Evolutionary conservation across 2,797 vertebrate species (phyloP), one percentile per base, ranked within the genome.

Genomic region (Tarsius wallacei): DNA sequence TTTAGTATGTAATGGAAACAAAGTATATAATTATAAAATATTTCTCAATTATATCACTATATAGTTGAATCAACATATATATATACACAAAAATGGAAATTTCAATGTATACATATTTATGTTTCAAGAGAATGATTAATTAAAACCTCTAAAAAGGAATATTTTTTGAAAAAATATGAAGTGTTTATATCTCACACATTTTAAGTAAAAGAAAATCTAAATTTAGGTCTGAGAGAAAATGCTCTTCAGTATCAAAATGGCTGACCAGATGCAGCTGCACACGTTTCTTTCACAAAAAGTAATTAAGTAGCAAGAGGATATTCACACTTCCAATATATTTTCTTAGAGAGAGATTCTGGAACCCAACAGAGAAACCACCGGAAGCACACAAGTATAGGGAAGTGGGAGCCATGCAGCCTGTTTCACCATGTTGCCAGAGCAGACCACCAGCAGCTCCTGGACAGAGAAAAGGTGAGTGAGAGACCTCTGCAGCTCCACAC

Each of bases 191-290:
- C 10, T 53, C 81, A 88, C 2, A 82, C 76, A 77, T 86, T 76
- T 96, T 86, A 81, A 84, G 36, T 87, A 8, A 82, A 89, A 78
- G 51, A 53, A 71, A 73, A 36, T 63, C n/a, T 86, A 74, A 55
- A 78, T 71, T 82, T 64, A 31, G 3, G 2, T 93, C 49, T 74
- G 22, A 55, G 11, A 84, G 26, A 87, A 80, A 71, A 33, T 74
- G 13, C 57, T 86, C 42, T 49, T 80, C 42, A 42, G 42, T 4
- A 42, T 42, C 42, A 42, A 42, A 6, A 42, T 42, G 42, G 42
- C 42, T 42, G 42, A 42, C 42, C 42, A 42, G 42, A 42, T 42
- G 42, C 42, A 42, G 42, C 42, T 42, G 42, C 42, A 42, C 42
- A 42, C 42, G 42, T 42, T 42, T 42, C 42, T 6, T 4, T 42